These are phyloP conservation scores for Sphaeridia pumilis DNA, from an alignment of 2,888 invertebrate species.

Conservation along the genomic window DNA sequence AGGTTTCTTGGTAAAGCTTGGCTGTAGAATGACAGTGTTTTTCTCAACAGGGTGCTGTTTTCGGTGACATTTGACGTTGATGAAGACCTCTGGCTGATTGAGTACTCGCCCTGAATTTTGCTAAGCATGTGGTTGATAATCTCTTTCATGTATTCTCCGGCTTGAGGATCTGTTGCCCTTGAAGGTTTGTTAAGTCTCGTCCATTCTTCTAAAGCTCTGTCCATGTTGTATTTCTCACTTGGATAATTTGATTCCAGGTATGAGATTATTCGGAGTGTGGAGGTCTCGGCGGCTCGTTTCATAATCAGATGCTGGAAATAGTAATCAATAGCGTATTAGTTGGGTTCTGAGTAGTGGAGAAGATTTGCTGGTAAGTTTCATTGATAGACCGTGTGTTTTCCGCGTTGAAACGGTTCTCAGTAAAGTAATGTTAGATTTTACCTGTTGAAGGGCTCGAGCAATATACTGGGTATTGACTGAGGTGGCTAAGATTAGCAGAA, in stretches of 20 bases:
- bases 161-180: no score
- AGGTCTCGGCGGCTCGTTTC: not conserved
- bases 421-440: no score
- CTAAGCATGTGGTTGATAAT: not conserved
- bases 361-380: no score
- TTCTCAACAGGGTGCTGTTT: constrained; percentile 6
- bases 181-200: no score
- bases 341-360: no score
- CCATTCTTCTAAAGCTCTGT: constrained; percentile 13
- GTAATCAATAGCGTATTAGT: no score
- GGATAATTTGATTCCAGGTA: constrained; percentile 9
- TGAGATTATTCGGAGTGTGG: not conserved
- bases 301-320: no score
- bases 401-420: no score
- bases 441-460: no score
- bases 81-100: not conserved
- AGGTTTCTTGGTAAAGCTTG: not conserved
- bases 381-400: no score
- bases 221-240: constrained; percentile 5
- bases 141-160: not conserved
- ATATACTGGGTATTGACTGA: no score
- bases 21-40: constrained; percentile 7
- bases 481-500: no score
- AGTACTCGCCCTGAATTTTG: constrained; percentile 1
- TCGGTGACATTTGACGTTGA: constrained; percentile 6